These are phyloP conservation scores for Luffia ferchaultella DNA, from an alignment of 2,888 invertebrate genomes.

Conservation along the genomic window DNA sequence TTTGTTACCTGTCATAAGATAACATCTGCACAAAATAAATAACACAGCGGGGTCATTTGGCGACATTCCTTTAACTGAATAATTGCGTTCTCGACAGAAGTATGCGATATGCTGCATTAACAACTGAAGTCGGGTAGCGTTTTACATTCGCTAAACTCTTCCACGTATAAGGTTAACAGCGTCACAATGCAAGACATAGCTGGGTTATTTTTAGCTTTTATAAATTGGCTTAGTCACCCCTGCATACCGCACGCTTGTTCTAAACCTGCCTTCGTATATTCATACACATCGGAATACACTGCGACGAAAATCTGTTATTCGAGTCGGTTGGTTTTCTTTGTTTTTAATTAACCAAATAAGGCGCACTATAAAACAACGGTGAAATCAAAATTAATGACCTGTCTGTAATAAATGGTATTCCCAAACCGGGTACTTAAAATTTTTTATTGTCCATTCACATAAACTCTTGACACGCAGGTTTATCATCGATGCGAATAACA, in stretches of 20 bases:
- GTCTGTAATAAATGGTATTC: too few species aligned
- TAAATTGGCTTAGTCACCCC: slow-evolving; percentile 64
- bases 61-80: slow-evolving; percentile 31
- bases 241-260: slow-evolving; percentile 46
- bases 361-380: too few species aligned
- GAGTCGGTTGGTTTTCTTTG: too few species aligned
- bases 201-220: slow-evolving; percentile 61
- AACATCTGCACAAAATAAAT: slow-evolving; percentile 16
- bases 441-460: too few species aligned
- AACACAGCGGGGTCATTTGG: slow-evolving; percentile 23
- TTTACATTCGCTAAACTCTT: slow-evolving; percentile 42
- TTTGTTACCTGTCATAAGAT: not conserved
- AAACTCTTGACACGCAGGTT: too few species aligned
- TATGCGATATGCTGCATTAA: slow-evolving; percentile 16
- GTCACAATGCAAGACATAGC: slow-evolving; percentile 51
- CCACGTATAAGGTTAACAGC: slow-evolving; percentile 55
- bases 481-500: too few species aligned
- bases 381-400: too few species aligned
- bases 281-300: too few species aligned
- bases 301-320: too few species aligned
- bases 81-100: slow-evolving; percentile 31
- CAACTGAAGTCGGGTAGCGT: slow-evolving; percentile 18
- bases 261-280: not conserved
- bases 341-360: too few species aligned
- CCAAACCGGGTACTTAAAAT: too few species aligned